Evolutionary conservation across 1,140 invertebrate species (phyloP).

Genomic region (Branchinecta lindahli): DNA sequence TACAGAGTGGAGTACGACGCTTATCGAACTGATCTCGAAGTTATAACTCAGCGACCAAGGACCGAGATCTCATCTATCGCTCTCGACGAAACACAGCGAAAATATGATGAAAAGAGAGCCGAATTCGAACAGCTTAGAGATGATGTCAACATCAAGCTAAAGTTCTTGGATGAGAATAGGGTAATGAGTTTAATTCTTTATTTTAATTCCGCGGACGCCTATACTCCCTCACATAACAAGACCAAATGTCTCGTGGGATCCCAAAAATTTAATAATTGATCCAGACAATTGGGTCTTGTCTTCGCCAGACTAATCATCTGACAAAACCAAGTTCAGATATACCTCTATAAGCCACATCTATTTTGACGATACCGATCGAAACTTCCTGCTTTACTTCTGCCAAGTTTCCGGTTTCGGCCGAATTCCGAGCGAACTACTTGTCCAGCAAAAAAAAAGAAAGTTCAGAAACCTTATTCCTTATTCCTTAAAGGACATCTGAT

Average conservation of each 20-base stretch:
- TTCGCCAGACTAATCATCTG: no score
- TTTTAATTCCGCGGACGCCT: background rate
- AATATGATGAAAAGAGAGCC: constrained; percentile 66
- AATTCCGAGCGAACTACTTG: no score
- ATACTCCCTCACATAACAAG: background rate
- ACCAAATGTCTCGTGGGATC: no score
- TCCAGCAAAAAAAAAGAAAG: no score
- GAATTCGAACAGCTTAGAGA: constrained; percentile 78
- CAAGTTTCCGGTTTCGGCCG: background rate
- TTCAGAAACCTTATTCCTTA: no score
- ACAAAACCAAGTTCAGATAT: no score
- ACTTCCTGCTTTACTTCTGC: no score
- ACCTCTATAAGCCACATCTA: no score
- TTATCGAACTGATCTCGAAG: constrained; percentile 79
- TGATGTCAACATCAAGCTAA: constrained; percentile 87
- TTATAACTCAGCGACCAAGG: constrained; percentile 45
- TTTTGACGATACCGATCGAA: no score
- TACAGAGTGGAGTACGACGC: constrained; percentile 89
- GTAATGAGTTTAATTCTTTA: constrained; percentile 37
- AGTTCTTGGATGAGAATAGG: constrained; percentile 90
- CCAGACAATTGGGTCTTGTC: no score
- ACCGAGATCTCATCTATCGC: constrained; percentile 40
- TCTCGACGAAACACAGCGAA: constrained; percentile 60
- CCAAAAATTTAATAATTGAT: no score
- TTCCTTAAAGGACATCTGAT: no score